Evolutionary conservation across 2,888 invertebrate genomes (phyloP).

Genomic region (Lochmaea capreae): DNA sequence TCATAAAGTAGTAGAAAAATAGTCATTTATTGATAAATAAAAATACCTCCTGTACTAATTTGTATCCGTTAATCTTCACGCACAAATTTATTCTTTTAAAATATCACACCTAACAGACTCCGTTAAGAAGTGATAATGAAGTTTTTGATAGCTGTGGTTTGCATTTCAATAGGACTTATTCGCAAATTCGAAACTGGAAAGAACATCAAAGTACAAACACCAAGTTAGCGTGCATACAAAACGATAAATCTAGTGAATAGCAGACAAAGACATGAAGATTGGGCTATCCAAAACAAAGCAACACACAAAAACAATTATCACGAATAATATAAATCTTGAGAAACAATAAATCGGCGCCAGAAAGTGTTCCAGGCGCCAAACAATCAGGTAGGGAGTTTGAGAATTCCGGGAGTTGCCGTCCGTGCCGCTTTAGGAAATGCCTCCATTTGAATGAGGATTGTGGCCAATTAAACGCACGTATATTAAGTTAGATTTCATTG

Average conservation of each 20-base stretch:
- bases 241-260: conserved; percentile 26
- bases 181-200: conserved; percentile 5
- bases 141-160: background rate
- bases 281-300: conserved; percentile 42
- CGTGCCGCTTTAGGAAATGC: conserved; percentile 28
- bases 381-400: conserved; percentile 42
- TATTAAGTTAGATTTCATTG: conserved; percentile 36
- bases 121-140: background rate
- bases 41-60: no score
- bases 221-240: conserved; percentile 26
- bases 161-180: background rate
- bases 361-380: conserved; percentile 43
- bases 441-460: conserved; percentile 41
- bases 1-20: no score
- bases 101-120: no score
- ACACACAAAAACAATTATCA: conserved; percentile 52
- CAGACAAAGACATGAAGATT: conserved; percentile 33
- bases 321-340: conserved; percentile 51
- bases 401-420: conserved; percentile 35
- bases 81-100: no score
- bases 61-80: no score
- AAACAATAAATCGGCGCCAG: conserved; percentile 50
- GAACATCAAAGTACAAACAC: conserved; percentile 25
- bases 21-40: no score
- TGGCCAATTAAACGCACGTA: conserved; percentile 39